Conservation (phyloP, 37 sponge, comb jelly and placozoan species). For the Spongilla lacustris region DNA sequence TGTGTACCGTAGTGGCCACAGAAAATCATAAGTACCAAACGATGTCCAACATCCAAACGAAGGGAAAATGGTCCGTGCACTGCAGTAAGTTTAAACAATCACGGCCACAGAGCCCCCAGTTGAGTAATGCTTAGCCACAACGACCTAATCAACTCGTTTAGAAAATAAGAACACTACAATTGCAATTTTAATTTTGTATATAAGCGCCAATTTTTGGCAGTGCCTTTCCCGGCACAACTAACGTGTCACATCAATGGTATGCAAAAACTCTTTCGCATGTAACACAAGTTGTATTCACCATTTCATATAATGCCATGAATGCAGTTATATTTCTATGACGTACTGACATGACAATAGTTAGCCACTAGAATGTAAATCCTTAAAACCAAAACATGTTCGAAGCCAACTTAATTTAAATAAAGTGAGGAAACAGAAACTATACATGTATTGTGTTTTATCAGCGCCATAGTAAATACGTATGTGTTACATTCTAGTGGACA, state of each 20-base stretch:
- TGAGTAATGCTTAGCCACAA: background rate
- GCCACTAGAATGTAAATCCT: too few species aligned
- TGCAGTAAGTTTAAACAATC: background rate
- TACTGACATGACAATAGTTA: too few species aligned
- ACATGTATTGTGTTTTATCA: too few species aligned
- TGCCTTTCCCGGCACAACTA: background rate
- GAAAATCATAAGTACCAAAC: background rate
- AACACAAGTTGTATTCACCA: too few species aligned
- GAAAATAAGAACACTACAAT: constrained; percentile 1
- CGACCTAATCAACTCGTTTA: constrained; percentile 1
- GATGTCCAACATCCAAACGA: background rate
- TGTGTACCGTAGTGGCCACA: constrained; percentile 1
- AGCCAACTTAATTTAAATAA: too few species aligned
- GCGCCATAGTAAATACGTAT: too few species aligned
- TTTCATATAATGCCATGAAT: too few species aligned
- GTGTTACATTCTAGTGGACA: too few species aligned
- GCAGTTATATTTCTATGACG: too few species aligned
- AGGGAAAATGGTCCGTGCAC: background rate
- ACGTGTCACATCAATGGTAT: background rate
- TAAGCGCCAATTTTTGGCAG: background rate
- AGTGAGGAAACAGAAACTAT: too few species aligned
- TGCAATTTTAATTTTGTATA: background rate
- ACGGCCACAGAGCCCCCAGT: background rate
- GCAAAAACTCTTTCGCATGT: too few species aligned
- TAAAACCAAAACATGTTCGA: too few species aligned